A percentile compares a stretch with the other conserved stretches of the same genome.
Conservation (phyloP, 2,797 vertebrate species). For the Neosilurus mollespiculum region DNA sequence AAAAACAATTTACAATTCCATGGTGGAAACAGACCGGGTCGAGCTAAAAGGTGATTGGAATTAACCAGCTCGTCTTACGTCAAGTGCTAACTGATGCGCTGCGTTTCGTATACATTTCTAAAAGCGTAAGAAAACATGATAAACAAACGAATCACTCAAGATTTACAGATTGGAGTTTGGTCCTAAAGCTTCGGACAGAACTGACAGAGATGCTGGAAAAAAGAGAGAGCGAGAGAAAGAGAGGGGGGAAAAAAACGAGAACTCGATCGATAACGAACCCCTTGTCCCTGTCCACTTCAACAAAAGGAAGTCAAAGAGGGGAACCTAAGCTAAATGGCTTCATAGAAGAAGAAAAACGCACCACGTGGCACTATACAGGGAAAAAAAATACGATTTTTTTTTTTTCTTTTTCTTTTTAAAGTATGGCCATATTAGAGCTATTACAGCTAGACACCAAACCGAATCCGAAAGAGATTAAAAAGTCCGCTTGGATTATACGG, state of each 20-base stretch:
- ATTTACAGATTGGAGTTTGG: conserved; percentile 41
- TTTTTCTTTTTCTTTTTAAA: no score
- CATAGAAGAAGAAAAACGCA: conserved; percentile 55
- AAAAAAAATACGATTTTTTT: not conserved
- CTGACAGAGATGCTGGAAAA: not conserved
- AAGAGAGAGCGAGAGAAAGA: conserved; percentile 30
- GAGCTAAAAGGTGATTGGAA: conserved; percentile 50
- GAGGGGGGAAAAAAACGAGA: conserved; percentile 33
- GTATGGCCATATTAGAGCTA: conserved; percentile 33
- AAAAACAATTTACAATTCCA: conserved; percentile 54
- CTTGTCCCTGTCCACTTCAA: conserved; percentile 54
- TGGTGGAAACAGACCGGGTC: conserved; percentile 40
- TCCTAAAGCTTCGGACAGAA: conserved; percentile 44
- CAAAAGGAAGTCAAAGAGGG: conserved; percentile 51
- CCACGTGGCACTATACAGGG: conserved; percentile 50
- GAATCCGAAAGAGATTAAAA: conserved; percentile 14
- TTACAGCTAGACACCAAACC: conserved; percentile 2
- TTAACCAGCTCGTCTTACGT: conserved; percentile 47
- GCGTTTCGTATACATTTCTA: conserved; percentile 43
- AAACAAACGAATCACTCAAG: conserved; percentile 47
- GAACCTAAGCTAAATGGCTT: conserved; percentile 51
- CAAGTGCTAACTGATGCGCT: conserved; percentile 76
- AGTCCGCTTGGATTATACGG: conserved; percentile 32
- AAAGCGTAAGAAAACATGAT: conserved; percentile 58
- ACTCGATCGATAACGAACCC: conserved; percentile 12